Evolutionary conservation across 2,888 invertebrate genomes (phyloP), one percentile per base, ranked within the genome.

Genomic region (Magallana nippona): DNA sequence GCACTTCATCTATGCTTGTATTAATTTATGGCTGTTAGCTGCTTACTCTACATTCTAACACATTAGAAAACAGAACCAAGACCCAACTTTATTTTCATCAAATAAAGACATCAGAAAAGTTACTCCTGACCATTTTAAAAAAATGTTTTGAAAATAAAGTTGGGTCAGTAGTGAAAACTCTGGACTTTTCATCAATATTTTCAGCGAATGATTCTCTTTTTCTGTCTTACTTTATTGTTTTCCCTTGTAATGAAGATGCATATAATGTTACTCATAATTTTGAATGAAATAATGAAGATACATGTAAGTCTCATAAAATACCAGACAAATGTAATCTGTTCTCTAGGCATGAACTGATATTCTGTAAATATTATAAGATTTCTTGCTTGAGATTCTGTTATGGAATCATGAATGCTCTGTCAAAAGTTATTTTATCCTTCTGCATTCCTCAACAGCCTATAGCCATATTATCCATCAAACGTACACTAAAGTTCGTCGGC

Each of bases 401-500:
- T 71, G 71, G 71, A 71, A 71, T 32, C 71, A 27, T 71, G 71
- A 71, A 71, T 79, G 79, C 79, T 79, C 27, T 56, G 56, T 57
- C 79, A 56, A 71, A 62, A 58, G 81, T 85, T 22, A 27, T 71
- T 44, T 80, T 81, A 62, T 86, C 81, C 84, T 83, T 86, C 81
- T 85, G 82, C 84, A 78, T 83, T 84, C 81, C 84, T 87, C 86
- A 84, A 87, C 91, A 91, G 92, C 91, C 83, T 89, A 90, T 89
- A 90, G 90, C 88, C 89, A 91, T 83, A 90, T 88, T 90, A 89
- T 90, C 87, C 91, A 90, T 84, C 89, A 87, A 83, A 89, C 90
- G 86, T 89, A 91, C 87, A 90, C 91, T 84, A 89, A 88, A 78
- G 88, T 88, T 82, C 96, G 96, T 93, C 96, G 97, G 92, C 97